Percentiles rank a stretch among this genome's conserved stretches.
Conservation (phyloP, 2,888 invertebrate species). For the Ashinkailepas kermadecensis region DNA sequence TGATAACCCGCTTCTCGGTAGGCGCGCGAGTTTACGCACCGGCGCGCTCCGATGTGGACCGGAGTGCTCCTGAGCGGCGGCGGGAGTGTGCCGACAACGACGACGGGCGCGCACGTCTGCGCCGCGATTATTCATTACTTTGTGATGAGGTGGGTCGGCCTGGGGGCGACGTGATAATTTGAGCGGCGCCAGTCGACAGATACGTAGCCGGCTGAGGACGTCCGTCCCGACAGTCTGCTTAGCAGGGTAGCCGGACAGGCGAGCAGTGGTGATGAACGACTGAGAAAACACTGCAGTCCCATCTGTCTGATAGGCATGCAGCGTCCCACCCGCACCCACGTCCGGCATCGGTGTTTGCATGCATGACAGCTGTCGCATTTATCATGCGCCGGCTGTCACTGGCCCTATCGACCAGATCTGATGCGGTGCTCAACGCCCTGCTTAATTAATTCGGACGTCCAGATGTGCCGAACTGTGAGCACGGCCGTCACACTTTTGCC, state of each 20-base stretch:
- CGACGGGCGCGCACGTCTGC: background rate
- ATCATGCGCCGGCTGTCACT: background rate
- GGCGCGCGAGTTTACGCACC: background rate
- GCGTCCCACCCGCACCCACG: no score
- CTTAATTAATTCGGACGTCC: background rate
- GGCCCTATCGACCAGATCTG: background rate
- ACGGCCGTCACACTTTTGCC: background rate
- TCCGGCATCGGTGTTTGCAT: background rate
- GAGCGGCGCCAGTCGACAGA: no score
- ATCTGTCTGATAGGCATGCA: no score
- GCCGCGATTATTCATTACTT: background rate
- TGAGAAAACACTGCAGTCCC: no score
- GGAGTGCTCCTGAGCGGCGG: no score
- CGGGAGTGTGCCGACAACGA: background rate
- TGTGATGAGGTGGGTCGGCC: background rate
- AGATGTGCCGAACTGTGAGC: background rate
- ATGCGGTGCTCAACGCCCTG: background rate
- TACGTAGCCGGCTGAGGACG: no score
- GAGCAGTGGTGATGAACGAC: no score
- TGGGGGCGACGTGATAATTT: no score
- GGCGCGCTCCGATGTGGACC: no score
- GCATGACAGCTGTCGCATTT: background rate
- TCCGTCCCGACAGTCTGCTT: no score
- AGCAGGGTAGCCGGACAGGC: no score
- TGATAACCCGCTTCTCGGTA: conserved; percentile 5